Evolutionary conservation across 2,888 invertebrate genomes (phyloP), one percentile per base, ranked within the genome.

Genomic region (Helobdella robusta): DNA sequence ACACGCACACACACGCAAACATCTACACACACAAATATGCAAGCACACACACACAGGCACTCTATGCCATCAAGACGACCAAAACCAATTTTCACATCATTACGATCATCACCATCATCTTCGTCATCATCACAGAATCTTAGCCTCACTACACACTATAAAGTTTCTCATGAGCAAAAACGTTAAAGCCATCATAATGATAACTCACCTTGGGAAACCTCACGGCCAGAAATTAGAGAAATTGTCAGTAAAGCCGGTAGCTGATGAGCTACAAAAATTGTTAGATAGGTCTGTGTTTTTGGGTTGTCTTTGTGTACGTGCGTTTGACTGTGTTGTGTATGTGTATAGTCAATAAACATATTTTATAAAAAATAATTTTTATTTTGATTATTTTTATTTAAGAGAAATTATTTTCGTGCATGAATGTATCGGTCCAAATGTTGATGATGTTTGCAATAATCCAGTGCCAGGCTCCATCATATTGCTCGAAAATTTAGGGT

Each of bases 121-220:
- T 3, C 15, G 11, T 2, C 40, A 28, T 34, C 2, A 64, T 67
- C 73, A 1, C 65, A 81, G 97, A 75, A 95, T 97, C 74, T 91
- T 91, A 6, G 95, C 93, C 68, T 94, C 95, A 11, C 79, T 97
- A 72, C 92, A 93, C 72, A 88, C 90, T 0, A 85, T 97, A 6
- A 89, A 90, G 81, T 88, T 93, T 85, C 94, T 91, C 0, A 80
- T 98, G 70, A 87, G 90, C 0, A 88, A 94, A 73, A 89, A 89
- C 70, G 95, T 95, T 0, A 94, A 94, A 76, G 89, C 91, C 4
- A 87, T 99, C 36, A 91, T 98, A 25, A 83, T 99, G 68, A 93
- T 94, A 89, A 95, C 94, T 36, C 98, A 98, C 80, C 84, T 98
- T 78, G 98, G 98, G 35, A 85, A 98, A 67, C 98, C 98, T 6